A percentile compares a stretch with the other conserved stretches of the same genome.
phyloP scores from a whole-genome alignment of 2,113 vertebrate species.

The Ophiodon elongatus region DNA sequence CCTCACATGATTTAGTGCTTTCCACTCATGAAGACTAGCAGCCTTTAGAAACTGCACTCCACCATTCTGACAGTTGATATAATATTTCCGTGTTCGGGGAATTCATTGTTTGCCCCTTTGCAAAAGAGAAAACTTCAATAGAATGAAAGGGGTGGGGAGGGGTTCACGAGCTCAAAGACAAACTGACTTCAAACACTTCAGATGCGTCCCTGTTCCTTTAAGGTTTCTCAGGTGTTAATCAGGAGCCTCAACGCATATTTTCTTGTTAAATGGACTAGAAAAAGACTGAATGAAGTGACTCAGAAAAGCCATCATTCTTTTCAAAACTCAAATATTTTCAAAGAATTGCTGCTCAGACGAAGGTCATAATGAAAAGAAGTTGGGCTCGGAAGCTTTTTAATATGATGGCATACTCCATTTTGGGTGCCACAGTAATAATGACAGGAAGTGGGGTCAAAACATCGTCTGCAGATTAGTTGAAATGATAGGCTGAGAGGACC shows the following conservation, averaged over 20 bases:
- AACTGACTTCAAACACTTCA: slow-evolving; percentile 46
- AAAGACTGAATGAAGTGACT: slow-evolving; percentile 41
- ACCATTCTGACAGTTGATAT: slow-evolving; percentile 26
- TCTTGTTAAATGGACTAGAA: slow-evolving; percentile 42
- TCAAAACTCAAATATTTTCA: slow-evolving; percentile 37
- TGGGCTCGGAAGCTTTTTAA: slow-evolving; percentile 14
- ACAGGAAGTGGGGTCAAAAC: slow-evolving; percentile 23
- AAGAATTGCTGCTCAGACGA: slow-evolving; percentile 1
- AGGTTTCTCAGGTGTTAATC: slow-evolving; percentile 67
- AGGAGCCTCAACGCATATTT: slow-evolving; percentile 35
- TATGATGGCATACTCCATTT: neutral
- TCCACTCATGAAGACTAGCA: slow-evolving; percentile 36
- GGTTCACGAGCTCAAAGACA: slow-evolving; percentile 45
- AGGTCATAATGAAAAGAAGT: slow-evolving; percentile 25
- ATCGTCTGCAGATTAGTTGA: slow-evolving; percentile 27
- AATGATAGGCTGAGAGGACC: slow-evolving; percentile 11
- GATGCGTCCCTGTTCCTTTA: slow-evolving; percentile 37
- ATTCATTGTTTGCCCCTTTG: slow-evolving; percentile 32
- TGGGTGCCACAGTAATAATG: neutral
- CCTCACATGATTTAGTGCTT: slow-evolving; percentile 55
- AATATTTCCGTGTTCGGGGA: slow-evolving; percentile 33
- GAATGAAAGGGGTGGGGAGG: neutral
- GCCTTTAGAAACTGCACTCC: slow-evolving; percentile 31
- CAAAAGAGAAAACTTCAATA: slow-evolving; percentile 43
- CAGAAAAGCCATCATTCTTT: slow-evolving; percentile 25